A percentile compares a stretch with the other conserved stretches of the same genome.
Evolutionary conservation across 1,140 invertebrate species (phyloP).

Genomic region (Drosophila lowei): DNA sequence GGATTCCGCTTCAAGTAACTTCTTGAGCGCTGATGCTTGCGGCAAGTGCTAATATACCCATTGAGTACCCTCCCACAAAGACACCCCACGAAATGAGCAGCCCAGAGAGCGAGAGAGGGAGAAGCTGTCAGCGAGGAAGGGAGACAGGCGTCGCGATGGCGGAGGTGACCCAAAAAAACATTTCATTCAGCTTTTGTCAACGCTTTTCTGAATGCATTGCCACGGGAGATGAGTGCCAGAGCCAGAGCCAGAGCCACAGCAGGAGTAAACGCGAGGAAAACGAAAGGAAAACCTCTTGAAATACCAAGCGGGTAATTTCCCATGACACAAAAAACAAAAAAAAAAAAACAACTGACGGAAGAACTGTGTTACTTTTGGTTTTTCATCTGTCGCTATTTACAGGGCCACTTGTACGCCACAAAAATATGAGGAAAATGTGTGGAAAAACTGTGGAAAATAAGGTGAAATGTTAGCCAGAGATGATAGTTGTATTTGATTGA

Average conservation of each 20-base stretch:
- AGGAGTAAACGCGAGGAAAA: constrained; percentile 9
- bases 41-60: constrained; percentile 51
- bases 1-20: constrained; percentile 26
- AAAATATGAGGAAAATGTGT: no score
- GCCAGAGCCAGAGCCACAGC: no score
- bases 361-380: no score
- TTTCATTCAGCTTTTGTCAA: constrained; percentile 50
- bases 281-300: constrained; percentile 18
- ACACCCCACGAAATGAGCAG: constrained; percentile 22
- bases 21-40: constrained; percentile 10
- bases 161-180: constrained; percentile 56
- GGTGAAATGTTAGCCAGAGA: no score
- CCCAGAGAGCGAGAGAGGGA: constrained; percentile 9
- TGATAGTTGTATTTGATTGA: no score
- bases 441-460: no score
- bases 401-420: no score
- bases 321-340: constrained; percentile 7
- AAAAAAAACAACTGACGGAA: not conserved
- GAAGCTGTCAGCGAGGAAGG: constrained; percentile 4
- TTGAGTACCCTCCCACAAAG: constrained; percentile 37
- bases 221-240: constrained; percentile 28
- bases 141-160: not conserved
- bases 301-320: constrained; percentile 13
- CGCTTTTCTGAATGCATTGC: constrained; percentile 26
- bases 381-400: no score